These are phyloP conservation scores for Torymus auratus DNA, from an alignment of 2,888 invertebrate species.

Conservation along the genomic window DNA sequence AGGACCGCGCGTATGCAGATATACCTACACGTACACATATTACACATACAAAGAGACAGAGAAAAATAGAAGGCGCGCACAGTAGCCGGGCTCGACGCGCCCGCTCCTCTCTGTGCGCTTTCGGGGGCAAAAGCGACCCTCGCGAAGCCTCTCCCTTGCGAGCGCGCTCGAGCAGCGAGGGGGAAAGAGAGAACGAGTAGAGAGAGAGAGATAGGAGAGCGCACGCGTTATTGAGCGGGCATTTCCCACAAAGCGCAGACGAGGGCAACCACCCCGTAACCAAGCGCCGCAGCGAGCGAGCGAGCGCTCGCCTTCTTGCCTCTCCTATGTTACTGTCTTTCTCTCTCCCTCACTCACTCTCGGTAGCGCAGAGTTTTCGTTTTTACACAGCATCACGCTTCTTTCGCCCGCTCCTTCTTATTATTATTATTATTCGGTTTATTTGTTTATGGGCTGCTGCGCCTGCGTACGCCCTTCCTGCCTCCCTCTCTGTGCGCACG, in stretches of 20 bases:
- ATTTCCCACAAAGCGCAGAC: constrained; percentile 76
- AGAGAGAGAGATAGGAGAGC: constrained; percentile 64
- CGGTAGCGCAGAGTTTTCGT: background rate
- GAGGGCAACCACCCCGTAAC: constrained; percentile 76
- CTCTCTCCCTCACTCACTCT: constrained; percentile 55
- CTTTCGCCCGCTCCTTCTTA: background rate
- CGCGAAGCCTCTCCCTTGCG: constrained; percentile 30
- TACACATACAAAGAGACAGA: background rate
- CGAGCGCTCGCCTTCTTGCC: constrained; percentile 57
- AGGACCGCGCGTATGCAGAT: constrained; percentile 12
- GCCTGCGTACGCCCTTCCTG: background rate
- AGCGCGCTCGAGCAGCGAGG: constrained; percentile 11
- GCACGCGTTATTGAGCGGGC: constrained; percentile 76
- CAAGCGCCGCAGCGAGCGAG: constrained; percentile 64
- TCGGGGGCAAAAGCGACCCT: constrained; percentile 59
- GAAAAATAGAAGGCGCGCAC: constrained; percentile 27
- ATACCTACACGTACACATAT: too few relatives aligned
- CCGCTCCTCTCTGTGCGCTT: constrained; percentile 53
- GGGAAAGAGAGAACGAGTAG: constrained; percentile 40
- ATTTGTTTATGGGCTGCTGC: background rate
- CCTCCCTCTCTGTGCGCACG: constrained; percentile 10
- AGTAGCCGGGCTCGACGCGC: constrained; percentile 37
- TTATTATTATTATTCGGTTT: background rate
- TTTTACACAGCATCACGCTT: constrained; percentile 4
- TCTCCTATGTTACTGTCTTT: constrained; percentile 48